A percentile compares a stretch with the other conserved stretches of the same genome.
Conservation (phyloP, 2,888 invertebrate genomes). For the Anticlea derivata region DNA sequence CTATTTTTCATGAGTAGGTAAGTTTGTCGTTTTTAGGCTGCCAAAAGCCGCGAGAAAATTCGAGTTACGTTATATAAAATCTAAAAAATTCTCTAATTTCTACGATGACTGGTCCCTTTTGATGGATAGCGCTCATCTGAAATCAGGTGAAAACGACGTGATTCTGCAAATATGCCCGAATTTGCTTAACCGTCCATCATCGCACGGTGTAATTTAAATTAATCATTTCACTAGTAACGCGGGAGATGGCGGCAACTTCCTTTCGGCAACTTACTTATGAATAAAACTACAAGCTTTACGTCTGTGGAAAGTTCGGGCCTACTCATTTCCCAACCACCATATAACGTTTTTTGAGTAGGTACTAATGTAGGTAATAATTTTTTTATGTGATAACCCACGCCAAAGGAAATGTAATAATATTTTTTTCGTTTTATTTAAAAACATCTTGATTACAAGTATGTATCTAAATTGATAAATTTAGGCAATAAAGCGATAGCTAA, state of each 20-base stretch:
- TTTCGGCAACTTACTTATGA: background rate
- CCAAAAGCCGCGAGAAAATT: background rate
- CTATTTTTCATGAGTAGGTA: no score
- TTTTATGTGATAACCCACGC: no score
- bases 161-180: conserved; percentile 51
- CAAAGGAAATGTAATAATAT: no score
- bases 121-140: conserved; percentile 59
- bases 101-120: conserved; percentile 56
- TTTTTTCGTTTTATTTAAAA: no score
- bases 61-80: conserved; percentile 4
- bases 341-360: no score
- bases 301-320: background rate
- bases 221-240: conserved; percentile 29
- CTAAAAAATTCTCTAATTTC: conserved; percentile 16
- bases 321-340: no score
- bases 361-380: no score
- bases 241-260: background rate
- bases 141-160: conserved; percentile 60
- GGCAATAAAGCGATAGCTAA: no score
- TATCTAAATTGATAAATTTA: no score
- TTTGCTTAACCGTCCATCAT: conserved; percentile 40
- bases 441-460: no score
- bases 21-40: no score
- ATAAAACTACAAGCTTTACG: background rate
- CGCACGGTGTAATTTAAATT: conserved; percentile 32